Evolutionary conservation across 2,797 vertebrate species (phyloP), one percentile per base, ranked within the genome.

Genomic region (Gymnopithys bicolor): DNA sequence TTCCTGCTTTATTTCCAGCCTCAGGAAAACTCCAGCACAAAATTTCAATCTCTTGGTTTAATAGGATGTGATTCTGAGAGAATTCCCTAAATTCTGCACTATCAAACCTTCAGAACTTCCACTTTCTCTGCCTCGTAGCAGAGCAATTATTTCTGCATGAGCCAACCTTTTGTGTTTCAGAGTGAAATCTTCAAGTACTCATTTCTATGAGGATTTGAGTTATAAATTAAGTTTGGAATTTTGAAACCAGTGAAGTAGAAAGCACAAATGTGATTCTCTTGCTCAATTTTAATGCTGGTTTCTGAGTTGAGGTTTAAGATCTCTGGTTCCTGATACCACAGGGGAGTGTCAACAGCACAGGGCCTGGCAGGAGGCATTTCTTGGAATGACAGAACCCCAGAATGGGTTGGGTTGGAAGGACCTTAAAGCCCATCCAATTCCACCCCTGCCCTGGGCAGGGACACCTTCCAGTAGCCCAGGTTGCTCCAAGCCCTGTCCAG

Each of bases 341-440:
- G 39, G 1, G 24, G 53, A 62, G 13, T 13, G 22, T 8, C 1
- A 1, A 3, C 2, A n/a, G 0, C 5, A 7, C 10, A 24, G 76
- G 32, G 27, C 6, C 23, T 18, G 59, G 18, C 22, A 22, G 53
- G 22, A 25, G 41, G 13, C 19, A 1, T 10, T 13, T 21, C n/a
- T 56, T 51, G 49, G 11, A 14, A 13, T 8, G 43, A 10, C 33
- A 35, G 19, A n/a, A 39, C 12, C 11, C 55, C 30, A 55, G 23
- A 2, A 22, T 51, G 35, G 39, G 39, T 7, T 41, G 39, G 39
- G 5, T 41, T 41, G 39, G 39, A 41, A 41, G 39, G 12, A 41
- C 39, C 39, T 15, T 41, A 41, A 41, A 41, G 12, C 13, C 39
- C 39, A 41, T 41, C 39, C 39, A 41, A 15, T 6, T 14, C 39